Base-by-base conservation (phyloP, 2,113 vertebrate species). In the Anolis carolinensis region DNA sequence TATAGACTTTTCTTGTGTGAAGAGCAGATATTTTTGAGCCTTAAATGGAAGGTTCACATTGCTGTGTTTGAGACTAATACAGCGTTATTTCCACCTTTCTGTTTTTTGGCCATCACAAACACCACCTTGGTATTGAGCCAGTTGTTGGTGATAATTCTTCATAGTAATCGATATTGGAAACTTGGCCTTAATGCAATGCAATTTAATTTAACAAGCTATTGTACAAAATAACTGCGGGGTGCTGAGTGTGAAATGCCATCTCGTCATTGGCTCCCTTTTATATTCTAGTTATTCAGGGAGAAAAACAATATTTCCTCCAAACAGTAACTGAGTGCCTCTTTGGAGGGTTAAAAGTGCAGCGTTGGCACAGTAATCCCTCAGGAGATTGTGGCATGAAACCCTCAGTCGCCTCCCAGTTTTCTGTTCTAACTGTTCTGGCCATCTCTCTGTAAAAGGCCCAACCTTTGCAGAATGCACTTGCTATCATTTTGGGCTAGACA, bases 391-490 rank as follows among this genome's bases (percentile, higher is more conserved):
- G 63, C 63, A 87, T 62, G 86, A 52, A 39, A 23, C 63, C 1
- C 7, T 73, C 74, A 10, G 0, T 79, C 27, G 25, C 21, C 62
- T 78, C 81, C 71, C 16, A 72, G 13, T n/a, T 89, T 80, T 77
- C 78, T 63, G 2, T 52, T 89, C 86, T 67, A 87, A 27, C 44
- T 87, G 67, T 72, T 67, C 76, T 62, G 75, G 39, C 7, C 34
- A 25, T 79, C 34, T 87, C 27, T 80, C 59, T 83, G 48, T 39
- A 89, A 48, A 67, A 89, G 21, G 52, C 44, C 85, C 52, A 76
- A 4, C 63, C 84, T 89, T 85, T 90, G 85, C 84, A 55, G 36
- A 80, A 32, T 86, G 36, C 18, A 52, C 81, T 79, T 87, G 75
- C 80, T 59, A 79, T 72, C 72, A 84, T 85, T 7, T 30, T 76